A percentile compares a stretch with the other conserved stretches of the same genome.
Evolutionary conservation across 2,888 invertebrate genomes (phyloP).

Genomic region (Pilophorus perplexus): DNA sequence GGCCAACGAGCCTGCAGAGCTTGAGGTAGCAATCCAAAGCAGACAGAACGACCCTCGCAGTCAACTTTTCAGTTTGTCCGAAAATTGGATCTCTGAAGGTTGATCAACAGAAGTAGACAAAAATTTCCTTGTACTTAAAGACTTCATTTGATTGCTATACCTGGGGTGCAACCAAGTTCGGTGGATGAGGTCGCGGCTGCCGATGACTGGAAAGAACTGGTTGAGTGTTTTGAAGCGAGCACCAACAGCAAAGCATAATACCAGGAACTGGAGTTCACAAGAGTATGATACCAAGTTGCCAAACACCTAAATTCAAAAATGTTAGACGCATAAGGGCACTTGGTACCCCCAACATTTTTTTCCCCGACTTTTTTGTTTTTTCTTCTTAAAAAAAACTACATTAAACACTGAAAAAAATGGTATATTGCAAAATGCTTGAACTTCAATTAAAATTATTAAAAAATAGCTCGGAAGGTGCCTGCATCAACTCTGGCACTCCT

Average conservation of each 20-base stretch:
- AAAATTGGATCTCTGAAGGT: constrained; percentile 8
- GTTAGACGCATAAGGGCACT: too few relatives aligned
- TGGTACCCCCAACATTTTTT: too few relatives aligned
- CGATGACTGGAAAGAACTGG: background rate
- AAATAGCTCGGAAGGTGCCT: too few relatives aligned
- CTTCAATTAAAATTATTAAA: too few relatives aligned
- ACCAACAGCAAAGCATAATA: constrained; percentile 4
- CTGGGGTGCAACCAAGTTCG: constrained; percentile 31
- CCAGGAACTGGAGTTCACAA: constrained; percentile 17
- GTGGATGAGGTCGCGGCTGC: background rate
- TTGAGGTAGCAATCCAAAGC: constrained; percentile 18
- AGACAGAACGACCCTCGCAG: background rate
- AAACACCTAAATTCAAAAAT: too few relatives aligned
- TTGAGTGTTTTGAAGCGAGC: constrained; percentile 5
- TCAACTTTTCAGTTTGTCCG: background rate
- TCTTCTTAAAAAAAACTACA: too few relatives aligned
- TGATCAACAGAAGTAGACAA: too few relatives aligned
- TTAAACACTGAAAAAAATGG: too few relatives aligned
- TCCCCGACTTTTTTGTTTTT: too few relatives aligned
- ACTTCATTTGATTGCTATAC: background rate
- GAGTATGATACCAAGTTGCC: background rate
- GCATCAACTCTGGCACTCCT: too few relatives aligned
- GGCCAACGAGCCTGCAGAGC: background rate
- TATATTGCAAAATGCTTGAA: too few relatives aligned
- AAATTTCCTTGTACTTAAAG: background rate